phyloP scores from a whole-genome alignment of 2,797 vertebrate species.

The Gambusia yucatana region DNA sequence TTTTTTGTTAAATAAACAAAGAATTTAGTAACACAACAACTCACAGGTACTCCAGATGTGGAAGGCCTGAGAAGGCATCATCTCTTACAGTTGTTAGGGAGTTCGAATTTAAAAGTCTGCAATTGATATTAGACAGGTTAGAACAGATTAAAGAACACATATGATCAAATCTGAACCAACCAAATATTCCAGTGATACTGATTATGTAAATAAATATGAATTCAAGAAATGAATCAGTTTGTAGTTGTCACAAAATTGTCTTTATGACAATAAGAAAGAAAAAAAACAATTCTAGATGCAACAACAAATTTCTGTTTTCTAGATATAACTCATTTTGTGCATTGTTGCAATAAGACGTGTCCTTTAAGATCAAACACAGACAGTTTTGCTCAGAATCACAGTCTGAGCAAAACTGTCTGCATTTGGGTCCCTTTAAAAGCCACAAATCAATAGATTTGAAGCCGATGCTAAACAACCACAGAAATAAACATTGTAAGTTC shows the following conservation, averaged over 20 bases:
- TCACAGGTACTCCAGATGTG: slow-evolving; percentile 98
- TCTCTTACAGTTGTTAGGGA: slow-evolving; percentile 92
- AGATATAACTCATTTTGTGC: background rate
- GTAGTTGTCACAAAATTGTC: background rate
- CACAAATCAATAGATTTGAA: background rate
- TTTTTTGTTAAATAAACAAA: background rate
- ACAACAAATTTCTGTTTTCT: background rate
- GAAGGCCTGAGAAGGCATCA: slow-evolving; percentile 95
- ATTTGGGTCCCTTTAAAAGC: background rate
- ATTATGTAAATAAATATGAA: background rate
- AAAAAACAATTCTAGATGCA: background rate
- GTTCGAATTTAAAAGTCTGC: slow-evolving; percentile 96
- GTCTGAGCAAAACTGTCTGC: background rate
- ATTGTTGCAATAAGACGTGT: background rate
- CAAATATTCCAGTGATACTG: background rate
- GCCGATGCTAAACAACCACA: background rate
- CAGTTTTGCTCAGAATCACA: background rate
- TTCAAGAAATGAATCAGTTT: background rate
- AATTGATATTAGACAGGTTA: slow-evolving; percentile 8
- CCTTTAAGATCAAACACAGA: too few relatives aligned
- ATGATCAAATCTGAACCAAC: background rate
- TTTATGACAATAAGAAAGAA: too few relatives aligned
- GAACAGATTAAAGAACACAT: background rate
- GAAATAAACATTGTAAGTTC: background rate
- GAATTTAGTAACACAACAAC: slow-evolving; percentile 53